Conservation (phyloP, 2,797 vertebrate species). For the Tokudaia muenninki region DNA sequence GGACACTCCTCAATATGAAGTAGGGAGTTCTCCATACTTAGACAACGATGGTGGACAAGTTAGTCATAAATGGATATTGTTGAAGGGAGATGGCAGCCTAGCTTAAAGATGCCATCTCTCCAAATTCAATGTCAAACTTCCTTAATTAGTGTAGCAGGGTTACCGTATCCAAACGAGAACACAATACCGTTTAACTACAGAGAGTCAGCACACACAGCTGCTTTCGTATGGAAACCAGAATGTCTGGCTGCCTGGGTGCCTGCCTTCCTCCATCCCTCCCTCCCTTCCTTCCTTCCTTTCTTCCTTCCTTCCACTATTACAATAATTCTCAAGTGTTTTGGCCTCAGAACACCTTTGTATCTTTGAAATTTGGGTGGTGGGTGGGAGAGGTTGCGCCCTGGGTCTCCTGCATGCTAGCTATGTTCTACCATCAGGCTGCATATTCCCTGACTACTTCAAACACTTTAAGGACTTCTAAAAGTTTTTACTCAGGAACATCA, state of each 20-base stretch:
- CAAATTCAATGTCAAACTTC: not conserved
- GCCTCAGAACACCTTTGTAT: not conserved
- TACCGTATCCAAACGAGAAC: not conserved
- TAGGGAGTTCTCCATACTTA: not conserved
- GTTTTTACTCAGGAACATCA: not conserved
- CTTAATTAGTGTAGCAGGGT: not conserved
- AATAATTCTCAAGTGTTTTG: not conserved
- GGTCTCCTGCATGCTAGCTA: not conserved
- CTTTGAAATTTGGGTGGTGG: not conserved
- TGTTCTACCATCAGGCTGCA: not conserved
- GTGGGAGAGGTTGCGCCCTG: not conserved
- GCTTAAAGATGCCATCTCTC: not conserved
- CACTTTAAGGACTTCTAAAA: not conserved
- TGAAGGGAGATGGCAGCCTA: not conserved
- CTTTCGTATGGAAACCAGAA: not conserved
- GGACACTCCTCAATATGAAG: not conserved
- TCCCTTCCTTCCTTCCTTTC: not conserved
- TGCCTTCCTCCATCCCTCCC: rapidly evolving
- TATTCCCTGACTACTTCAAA: not conserved
- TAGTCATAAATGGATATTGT: not conserved
- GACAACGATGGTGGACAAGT: not conserved
- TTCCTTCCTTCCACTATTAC: not conserved
- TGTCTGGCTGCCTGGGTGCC: not conserved
- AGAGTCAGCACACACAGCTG: not conserved
- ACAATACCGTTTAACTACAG: not conserved